These are phyloP conservation scores for Aphidius gifuensis DNA, from an alignment of 1,140 invertebrate species.

Conservation along the genomic window DNA sequence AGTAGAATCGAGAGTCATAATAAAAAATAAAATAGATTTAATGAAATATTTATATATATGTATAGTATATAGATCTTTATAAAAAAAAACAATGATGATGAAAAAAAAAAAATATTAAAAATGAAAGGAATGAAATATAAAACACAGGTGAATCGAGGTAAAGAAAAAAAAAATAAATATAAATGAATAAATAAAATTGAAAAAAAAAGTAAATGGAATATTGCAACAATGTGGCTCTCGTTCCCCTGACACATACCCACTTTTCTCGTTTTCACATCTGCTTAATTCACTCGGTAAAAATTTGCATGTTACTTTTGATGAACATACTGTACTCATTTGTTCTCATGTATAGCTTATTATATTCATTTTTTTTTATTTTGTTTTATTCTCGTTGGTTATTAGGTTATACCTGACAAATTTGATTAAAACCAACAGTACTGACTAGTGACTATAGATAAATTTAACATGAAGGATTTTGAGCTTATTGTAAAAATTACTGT, in stretches of 20 bases:
- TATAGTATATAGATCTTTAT: too few relatives aligned
- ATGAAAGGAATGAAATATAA: background rate
- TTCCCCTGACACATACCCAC: constrained; percentile 6
- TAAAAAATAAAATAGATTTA: background rate
- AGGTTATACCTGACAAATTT: too few relatives aligned
- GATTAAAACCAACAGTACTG: too few relatives aligned
- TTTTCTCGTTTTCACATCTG: constrained; percentile 1
- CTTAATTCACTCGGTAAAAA: constrained; percentile 13
- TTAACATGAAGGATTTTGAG: too few relatives aligned
- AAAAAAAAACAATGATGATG: too few relatives aligned
- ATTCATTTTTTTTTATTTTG: background rate
- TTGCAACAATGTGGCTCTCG: constrained; percentile 1
- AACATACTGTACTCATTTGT: background rate
- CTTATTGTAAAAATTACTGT: too few relatives aligned
- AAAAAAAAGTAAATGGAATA: constrained; percentile 11
- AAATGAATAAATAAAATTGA: too few relatives aligned
- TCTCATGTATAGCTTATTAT: background rate
- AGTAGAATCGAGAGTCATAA: background rate
- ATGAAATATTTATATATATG: background rate
- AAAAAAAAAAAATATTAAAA: background rate
- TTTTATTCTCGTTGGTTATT: too few relatives aligned
- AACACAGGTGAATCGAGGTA: background rate
- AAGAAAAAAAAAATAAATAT: constrained; percentile 5
- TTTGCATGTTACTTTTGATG: constrained; percentile 8
- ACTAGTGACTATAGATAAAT: too few relatives aligned